Conservation (phyloP, 2,113 vertebrate species). For the Hipposideros armiger region DNA sequence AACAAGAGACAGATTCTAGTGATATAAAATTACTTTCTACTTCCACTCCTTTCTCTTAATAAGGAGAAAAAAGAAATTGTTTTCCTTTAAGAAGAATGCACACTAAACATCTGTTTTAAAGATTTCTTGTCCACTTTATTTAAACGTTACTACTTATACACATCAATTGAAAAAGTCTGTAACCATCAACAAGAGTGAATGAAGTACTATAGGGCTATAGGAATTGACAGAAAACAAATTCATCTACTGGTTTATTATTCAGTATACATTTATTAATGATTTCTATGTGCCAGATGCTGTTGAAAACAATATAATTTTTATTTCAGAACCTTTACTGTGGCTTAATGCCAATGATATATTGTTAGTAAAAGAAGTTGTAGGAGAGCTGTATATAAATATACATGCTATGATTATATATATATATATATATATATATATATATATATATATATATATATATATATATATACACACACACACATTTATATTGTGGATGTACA, state of each 20-base stretch:
- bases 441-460: neutral
- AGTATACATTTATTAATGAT: neutral
- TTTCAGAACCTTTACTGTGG: neutral
- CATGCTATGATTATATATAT: neutral
- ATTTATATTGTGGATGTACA: no score
- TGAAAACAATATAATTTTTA: neutral
- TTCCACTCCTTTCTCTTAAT: neutral
- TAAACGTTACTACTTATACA: neutral
- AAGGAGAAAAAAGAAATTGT: neutral
- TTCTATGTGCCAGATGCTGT: neutral
- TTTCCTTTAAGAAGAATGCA: neutral
- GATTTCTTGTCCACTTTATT: neutral
- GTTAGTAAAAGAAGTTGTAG: neutral
- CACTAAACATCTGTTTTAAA: neutral
- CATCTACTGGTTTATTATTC: neutral
- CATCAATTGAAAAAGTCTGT: neutral
- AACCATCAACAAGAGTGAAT: neutral
- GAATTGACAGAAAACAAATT: neutral
- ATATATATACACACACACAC: neutral
- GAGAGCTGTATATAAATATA: neutral
- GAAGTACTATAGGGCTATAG: neutral
- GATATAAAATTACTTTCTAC: neutral
- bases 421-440: neutral
- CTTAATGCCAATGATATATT: neutral
- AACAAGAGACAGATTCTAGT: neutral